These are phyloP conservation scores for Callinectes sapidus DNA, from an alignment of 2,888 invertebrate genomes.

Conservation along the genomic window DNA sequence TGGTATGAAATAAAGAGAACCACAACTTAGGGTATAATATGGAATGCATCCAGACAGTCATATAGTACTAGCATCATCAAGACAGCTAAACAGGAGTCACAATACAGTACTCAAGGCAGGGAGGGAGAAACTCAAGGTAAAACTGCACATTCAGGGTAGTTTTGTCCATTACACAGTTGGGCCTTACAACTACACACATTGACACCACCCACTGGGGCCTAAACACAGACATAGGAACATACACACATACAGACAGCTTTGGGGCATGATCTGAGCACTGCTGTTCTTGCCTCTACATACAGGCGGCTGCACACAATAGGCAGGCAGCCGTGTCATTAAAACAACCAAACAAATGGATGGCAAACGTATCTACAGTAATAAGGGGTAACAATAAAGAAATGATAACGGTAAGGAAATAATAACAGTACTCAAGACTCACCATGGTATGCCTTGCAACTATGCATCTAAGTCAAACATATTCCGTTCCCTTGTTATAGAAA, in stretches of 20 bases:
- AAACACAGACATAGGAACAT: not conserved
- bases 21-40: not conserved
- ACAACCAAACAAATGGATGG: slow-evolving; percentile 29
- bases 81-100: not conserved
- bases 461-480: slow-evolving; percentile 62
- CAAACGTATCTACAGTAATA: slow-evolving; percentile 43
- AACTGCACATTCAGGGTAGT: slow-evolving; percentile 9
- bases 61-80: not conserved
- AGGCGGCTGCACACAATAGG: slow-evolving; percentile 36
- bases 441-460: slow-evolving; percentile 59
- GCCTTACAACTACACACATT: not conserved
- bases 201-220: slow-evolving; percentile 14
- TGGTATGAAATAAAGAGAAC: not conserved
- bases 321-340: slow-evolving; percentile 7
- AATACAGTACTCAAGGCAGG: slow-evolving; percentile 22
- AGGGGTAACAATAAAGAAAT: slow-evolving; percentile 22
- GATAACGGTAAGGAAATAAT: not conserved
- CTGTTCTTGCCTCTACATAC: slow-evolving; percentile 30
- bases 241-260: slow-evolving; percentile 47
- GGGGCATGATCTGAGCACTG: slow-evolving; percentile 26
- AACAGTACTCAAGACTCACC: slow-evolving; percentile 44
- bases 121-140: slow-evolving; percentile 4
- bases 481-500: slow-evolving; percentile 43
- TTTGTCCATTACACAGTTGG: not conserved
- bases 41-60: not conserved